phyloP scores from a whole-genome alignment of 1,140 invertebrate genomes.

The Portunus trituberculatus region DNA sequence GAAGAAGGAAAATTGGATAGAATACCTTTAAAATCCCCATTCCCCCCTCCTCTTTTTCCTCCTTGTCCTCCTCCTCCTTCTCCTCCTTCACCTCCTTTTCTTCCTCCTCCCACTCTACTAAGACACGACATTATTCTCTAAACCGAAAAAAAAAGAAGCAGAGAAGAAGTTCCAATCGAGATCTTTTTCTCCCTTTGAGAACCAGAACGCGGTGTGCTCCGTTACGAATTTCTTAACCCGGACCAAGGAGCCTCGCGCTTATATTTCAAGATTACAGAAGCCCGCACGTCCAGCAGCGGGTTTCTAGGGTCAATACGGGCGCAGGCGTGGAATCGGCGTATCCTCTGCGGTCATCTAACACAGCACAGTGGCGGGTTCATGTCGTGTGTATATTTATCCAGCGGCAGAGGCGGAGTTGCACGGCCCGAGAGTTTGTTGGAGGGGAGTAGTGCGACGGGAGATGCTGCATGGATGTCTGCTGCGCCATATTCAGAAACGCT shows the following conservation, averaged over 20 bases:
- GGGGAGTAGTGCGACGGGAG: too few species aligned
- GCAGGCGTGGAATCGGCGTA: not conserved
- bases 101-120: too few species aligned
- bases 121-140: not conserved
- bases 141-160: not conserved
- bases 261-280: slow-evolving; percentile 23
- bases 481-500: too few species aligned
- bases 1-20: not conserved
- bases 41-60: too few species aligned
- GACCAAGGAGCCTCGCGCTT: not conserved
- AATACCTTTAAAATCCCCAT: not conserved
- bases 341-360: not conserved
- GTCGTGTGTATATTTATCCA: not conserved
- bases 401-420: not conserved
- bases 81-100: too few species aligned
- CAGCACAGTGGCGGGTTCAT: not conserved
- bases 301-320: not conserved
- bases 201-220: not conserved
- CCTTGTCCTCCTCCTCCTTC: too few species aligned
- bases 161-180: not conserved
- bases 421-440: too few species aligned
- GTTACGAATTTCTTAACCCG: not conserved
- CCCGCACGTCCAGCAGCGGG: not conserved
- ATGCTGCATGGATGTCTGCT: too few species aligned
- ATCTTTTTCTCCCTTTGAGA: not conserved